Percentiles rank a stretch among this genome's conserved stretches.
Conservation (phyloP, 2,113 vertebrate genomes). For the Lampris megalopsis region DNA sequence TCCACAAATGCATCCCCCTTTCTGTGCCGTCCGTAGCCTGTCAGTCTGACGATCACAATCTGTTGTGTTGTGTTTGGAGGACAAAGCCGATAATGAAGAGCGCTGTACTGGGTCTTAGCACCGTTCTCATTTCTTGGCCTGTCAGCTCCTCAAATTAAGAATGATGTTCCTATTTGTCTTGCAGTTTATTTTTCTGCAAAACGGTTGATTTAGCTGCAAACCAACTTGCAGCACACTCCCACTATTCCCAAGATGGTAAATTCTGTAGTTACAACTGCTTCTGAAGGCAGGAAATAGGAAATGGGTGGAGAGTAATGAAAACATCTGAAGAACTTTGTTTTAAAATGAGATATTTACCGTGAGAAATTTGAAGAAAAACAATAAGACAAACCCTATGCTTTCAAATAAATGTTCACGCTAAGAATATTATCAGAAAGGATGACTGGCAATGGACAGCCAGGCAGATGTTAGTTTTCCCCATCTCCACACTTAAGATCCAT, state of each 20-base stretch:
- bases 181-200: conserved; percentile 70
- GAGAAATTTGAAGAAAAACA: conserved; percentile 24
- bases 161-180: conserved; percentile 76
- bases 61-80: conserved; percentile 65
- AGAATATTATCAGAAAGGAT: background rate
- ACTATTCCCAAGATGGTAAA: conserved; percentile 46
- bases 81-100: conserved; percentile 73
- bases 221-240: conserved; percentile 44
- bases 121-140: conserved; percentile 78
- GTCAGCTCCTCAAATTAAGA: conserved; percentile 80
- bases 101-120: conserved; percentile 47
- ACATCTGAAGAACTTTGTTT: conserved; percentile 32
- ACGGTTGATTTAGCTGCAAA: conserved; percentile 70
- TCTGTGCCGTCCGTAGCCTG: conserved; percentile 60
- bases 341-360: conserved; percentile 32
- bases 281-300: conserved; percentile 33
- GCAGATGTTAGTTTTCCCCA: conserved; percentile 9
- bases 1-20: conserved; percentile 73
- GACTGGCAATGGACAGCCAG: conserved; percentile 6
- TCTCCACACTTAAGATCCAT: conserved; percentile 22
- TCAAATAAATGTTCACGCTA: background rate
- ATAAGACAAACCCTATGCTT: conserved; percentile 24
- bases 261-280: conserved; percentile 33
- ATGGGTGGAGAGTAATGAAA: conserved; percentile 35
- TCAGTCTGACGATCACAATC: conserved; percentile 65